phyloP scores from a whole-genome alignment of 2,797 vertebrate species.

The Microhierax caerulescens region DNA sequence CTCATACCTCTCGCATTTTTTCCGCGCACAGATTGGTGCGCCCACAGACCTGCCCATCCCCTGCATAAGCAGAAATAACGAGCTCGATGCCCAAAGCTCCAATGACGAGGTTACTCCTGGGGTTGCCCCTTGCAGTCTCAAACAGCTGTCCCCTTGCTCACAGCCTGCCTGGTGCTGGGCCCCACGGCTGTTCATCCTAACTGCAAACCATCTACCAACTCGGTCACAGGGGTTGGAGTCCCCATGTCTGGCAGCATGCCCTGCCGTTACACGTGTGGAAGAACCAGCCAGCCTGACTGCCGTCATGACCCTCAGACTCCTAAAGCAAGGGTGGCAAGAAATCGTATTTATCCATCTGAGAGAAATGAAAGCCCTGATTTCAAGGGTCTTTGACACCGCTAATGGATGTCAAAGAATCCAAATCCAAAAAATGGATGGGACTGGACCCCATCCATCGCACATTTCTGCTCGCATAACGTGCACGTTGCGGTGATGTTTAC shows the following conservation, averaged over 20 bases:
- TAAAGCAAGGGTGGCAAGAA: neutral
- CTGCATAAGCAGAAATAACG: neutral
- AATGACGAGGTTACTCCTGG: neutral
- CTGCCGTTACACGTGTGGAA: neutral
- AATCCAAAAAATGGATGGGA: too few relatives aligned
- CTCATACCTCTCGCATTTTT: neutral
- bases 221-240: neutral
- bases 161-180: neutral
- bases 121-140: neutral
- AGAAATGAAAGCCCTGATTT: neutral
- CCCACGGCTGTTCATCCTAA: neutral
- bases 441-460: neutral
- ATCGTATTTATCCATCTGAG: neutral
- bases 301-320: neutral
- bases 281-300: neutral
- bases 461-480: neutral
- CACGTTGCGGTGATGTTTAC: neutral
- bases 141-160: neutral
- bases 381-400: neutral
- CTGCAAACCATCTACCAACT: neutral
- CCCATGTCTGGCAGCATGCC: neutral
- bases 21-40: neutral
- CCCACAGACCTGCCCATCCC: neutral
- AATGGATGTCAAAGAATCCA: too few relatives aligned
- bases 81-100: neutral